phyloP scores from a whole-genome alignment of 1,140 invertebrate genomes.

The Parapsyche elsis region DNA sequence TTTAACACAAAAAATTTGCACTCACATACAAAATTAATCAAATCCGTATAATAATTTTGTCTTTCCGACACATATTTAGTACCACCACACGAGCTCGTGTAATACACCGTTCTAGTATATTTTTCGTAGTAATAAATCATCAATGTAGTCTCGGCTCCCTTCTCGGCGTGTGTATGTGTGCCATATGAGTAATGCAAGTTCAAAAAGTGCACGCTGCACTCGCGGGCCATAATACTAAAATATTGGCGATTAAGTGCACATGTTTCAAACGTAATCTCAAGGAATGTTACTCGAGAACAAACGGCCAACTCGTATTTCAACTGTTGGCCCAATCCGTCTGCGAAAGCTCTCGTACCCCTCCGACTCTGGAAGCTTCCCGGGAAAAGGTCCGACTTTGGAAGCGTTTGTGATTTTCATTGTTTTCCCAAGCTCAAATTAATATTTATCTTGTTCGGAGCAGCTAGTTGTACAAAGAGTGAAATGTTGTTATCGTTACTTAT shows the following conservation, averaged over 20 bases:
- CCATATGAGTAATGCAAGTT: conserved; percentile 36
- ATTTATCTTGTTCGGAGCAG: no score
- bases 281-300: conserved; percentile 41
- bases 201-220: conserved; percentile 38
- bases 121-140: neutral
- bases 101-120: neutral
- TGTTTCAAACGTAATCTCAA: conserved; percentile 51
- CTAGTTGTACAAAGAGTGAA: no score
- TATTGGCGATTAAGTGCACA: conserved; percentile 56
- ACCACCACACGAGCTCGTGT: no score
- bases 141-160: neutral
- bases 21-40: neutral
- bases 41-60: no score
- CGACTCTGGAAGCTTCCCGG: no score
- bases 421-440: no score
- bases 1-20: neutral
- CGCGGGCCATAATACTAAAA: conserved; percentile 40
- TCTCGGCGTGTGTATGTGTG: neutral
- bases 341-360: no score
- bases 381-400: no score
- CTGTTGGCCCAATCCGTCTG: conserved; percentile 8
- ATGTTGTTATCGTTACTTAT: no score
- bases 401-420: no score
- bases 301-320: conserved; percentile 49
- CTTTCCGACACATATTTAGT: no score